phyloP scores from a whole-genome alignment of 2,888 invertebrate species.

The Ormyrus labotus region DNA sequence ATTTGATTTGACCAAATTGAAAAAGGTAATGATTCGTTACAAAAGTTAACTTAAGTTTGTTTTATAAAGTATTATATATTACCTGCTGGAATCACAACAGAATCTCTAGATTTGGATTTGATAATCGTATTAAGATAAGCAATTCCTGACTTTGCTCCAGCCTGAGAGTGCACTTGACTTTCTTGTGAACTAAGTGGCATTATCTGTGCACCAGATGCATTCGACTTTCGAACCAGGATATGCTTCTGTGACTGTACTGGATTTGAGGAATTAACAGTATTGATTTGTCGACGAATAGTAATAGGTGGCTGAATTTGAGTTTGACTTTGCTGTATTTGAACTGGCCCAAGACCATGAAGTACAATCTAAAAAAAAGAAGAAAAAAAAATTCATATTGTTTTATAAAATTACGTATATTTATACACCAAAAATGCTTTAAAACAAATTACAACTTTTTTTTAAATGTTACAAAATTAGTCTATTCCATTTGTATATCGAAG shows the following conservation, averaged over 20 bases:
- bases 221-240: slow-evolving; percentile 71
- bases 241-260: slow-evolving; percentile 67
- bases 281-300: slow-evolving; percentile 55
- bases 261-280: slow-evolving; percentile 61
- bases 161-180: slow-evolving; percentile 66
- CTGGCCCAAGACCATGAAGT: slow-evolving; percentile 69
- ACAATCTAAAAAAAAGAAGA: slow-evolving; percentile 66
- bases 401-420: background rate
- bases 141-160: slow-evolving; percentile 72
- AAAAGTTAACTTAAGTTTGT: background rate
- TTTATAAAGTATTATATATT: slow-evolving; percentile 37
- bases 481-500: no score
- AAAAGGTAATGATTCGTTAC: background rate
- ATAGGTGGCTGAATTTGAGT: slow-evolving; percentile 59
- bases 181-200: slow-evolving; percentile 69
- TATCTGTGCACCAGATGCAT: slow-evolving; percentile 71
- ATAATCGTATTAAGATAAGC: slow-evolving; percentile 73
- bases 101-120: slow-evolving; percentile 67
- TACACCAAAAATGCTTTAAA: background rate
- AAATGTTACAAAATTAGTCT: no score
- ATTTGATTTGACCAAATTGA: slow-evolving; percentile 12
- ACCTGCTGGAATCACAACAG: slow-evolving; percentile 72
- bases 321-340: slow-evolving; percentile 59
- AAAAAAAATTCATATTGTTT: background rate
- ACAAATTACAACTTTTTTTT: background rate